A percentile compares a stretch with the other conserved stretches of the same genome.
Conservation (phyloP, 1,140 invertebrate genomes). For the Tetranychus urticae region DNA sequence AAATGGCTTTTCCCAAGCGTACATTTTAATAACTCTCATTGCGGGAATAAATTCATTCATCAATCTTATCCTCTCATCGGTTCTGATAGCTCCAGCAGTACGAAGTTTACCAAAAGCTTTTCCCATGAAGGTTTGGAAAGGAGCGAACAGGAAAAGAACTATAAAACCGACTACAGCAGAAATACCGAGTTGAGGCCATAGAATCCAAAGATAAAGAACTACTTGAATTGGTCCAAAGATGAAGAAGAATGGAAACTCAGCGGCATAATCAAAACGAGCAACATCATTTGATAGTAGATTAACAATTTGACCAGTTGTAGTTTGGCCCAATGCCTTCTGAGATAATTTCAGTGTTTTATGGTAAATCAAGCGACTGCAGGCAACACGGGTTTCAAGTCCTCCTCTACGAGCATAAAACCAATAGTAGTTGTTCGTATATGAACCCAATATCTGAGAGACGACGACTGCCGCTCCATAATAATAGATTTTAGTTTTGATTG, state of each 20-base stretch:
- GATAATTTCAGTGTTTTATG: conserved; percentile 18
- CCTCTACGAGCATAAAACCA: no score
- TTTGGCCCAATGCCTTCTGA: conserved; percentile 38
- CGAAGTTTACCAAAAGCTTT: conserved; percentile 12
- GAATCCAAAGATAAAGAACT: conserved; percentile 21
- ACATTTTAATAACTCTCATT: conserved; percentile 54
- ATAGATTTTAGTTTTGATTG: no score
- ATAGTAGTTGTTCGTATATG: no score
- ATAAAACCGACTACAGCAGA: conserved; percentile 22
- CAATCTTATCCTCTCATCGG: conserved; percentile 52
- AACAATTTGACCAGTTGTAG: conserved; percentile 60
- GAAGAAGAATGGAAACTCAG: conserved; percentile 26
- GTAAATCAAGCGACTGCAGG: conserved; percentile 5
- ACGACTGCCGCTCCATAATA: no score
- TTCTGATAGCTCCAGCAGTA: background rate
- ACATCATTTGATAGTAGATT: conserved; percentile 73
- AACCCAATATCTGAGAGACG: no score
- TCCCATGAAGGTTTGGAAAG: conserved; percentile 22
- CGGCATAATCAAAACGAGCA: conserved; percentile 23
- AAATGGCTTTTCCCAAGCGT: conserved; percentile 60
- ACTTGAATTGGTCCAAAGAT: conserved; percentile 41
- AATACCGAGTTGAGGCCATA: conserved; percentile 17
- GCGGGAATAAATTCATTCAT: conserved; percentile 79
- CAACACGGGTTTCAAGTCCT: conserved; percentile 1
- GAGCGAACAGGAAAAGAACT: conserved; percentile 23